Evolutionary conservation across 2,888 invertebrate species (phyloP).

Genomic region (Lamellibrachia satsuma): DNA sequence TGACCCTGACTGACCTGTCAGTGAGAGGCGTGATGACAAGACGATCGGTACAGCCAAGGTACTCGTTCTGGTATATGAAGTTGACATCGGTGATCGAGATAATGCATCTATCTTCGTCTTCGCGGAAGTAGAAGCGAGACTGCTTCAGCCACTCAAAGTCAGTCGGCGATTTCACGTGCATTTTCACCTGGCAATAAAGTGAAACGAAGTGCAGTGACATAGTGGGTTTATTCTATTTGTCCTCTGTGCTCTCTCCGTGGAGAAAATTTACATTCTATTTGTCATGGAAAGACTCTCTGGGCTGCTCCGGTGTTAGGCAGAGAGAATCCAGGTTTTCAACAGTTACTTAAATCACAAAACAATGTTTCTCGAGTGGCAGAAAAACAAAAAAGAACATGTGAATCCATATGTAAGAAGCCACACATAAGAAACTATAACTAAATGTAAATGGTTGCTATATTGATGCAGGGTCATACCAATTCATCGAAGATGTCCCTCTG

Average conservation of each 20-base stretch:
- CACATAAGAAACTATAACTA: not conserved
- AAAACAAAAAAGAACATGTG: not conserved
- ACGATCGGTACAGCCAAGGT: slow-evolving; percentile 93
- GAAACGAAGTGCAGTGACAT: not conserved
- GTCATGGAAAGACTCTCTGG: too few species aligned
- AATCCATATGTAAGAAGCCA: not conserved
- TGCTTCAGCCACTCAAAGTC: slow-evolving; percentile 99
- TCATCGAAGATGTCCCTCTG: slow-evolving; percentile 97
- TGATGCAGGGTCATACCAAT: slow-evolving; percentile 71
- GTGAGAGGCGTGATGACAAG: slow-evolving; percentile 95
- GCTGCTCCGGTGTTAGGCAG: too few species aligned
- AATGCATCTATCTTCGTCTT: slow-evolving; percentile 90
- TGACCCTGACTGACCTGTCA: slow-evolving; percentile 77
- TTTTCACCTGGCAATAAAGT: slow-evolving; percentile 72
- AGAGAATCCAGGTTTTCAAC: too few species aligned
- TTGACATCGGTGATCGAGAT: slow-evolving; percentile 94
- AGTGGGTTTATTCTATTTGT: not conserved
- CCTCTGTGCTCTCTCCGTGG: not conserved
- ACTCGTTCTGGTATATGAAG: slow-evolving; percentile 95
- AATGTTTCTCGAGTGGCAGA: not conserved
- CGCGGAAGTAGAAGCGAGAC: slow-evolving; percentile 95
- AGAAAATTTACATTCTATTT: not conserved
- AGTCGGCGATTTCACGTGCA: slow-evolving; percentile 86
- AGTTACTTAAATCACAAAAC: not conserved
- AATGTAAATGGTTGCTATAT: not conserved